Evolutionary conservation across 2,113 vertebrate species (phyloP), one percentile per base, ranked within the genome.

Genomic region (Alligator mississippiensis): DNA sequence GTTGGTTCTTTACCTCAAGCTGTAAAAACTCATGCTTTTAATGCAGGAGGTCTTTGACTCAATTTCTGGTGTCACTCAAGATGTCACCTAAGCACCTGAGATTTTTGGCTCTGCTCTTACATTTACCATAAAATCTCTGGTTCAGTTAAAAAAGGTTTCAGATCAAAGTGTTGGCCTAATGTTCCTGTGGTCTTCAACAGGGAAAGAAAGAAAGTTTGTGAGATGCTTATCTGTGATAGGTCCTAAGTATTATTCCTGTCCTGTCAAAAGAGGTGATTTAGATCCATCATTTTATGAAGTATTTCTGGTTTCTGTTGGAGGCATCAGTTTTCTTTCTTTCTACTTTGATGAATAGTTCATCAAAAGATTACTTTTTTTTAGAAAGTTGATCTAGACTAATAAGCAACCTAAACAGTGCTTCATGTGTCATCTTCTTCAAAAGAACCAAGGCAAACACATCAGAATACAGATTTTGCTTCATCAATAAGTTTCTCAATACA

Each of bases 111-210:
- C 82, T 58, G 4, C 18, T 80, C 0, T 0, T 60, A 14, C 0
- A 0, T 4, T 78, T 25, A 60, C 1, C 60, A 2, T 17, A n/a
- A 75, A 30, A 24, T 5, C 11, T 10, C 11, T 60, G 22, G 2
- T 7, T 6, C 3, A 90, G 21, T 0, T 74, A 9, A 61, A 28
- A 1, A 28, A 5, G 1, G 2, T 70, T 68, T 63, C 27, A 18
- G 85, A 87, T 82, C 17, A 62, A 24, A 1, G 28, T 2, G 21
- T 60, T 60, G 16, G 16, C 21, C 16, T 21, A 60, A 6, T 47
- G 27, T 16, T 89, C 87, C 68, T 89, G 4, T 63, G 25, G 4
- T 80, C 21, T 88, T 88, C 28, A 62, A 34, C 2, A 57, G 21
- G 54, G 84, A 66, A 78, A 84, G 0, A 63, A 16, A 60, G 59